Conservation (phyloP, 2,113 vertebrate genomes). For the Porphyrio hochstetteri region DNA sequence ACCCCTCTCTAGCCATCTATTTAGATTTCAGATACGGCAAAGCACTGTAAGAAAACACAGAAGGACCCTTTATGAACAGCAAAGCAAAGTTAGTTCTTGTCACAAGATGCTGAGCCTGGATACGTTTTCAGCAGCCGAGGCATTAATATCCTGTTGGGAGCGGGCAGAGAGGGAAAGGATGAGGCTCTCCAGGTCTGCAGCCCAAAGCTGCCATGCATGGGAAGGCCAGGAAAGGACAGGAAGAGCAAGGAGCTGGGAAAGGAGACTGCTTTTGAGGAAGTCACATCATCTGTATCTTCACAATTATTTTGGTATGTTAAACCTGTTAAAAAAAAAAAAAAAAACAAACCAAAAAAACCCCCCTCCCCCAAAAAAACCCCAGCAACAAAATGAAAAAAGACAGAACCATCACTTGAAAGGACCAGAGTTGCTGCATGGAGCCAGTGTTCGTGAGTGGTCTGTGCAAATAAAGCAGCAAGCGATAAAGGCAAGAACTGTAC, state of each 20-base stretch:
- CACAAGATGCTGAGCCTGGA: background rate
- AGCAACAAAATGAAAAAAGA: background rate
- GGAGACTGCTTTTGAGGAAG: background rate
- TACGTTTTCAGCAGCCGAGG: background rate
- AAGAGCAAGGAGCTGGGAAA: background rate
- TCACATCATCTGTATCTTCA: background rate
- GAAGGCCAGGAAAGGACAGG: background rate
- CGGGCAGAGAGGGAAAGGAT: background rate
- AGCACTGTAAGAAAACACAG: conserved; percentile 19
- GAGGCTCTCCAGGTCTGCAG: background rate
- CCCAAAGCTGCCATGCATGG: background rate
- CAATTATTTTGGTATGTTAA: background rate
- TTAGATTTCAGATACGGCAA: background rate
- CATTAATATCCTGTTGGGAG: background rate
- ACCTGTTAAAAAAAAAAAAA: background rate
- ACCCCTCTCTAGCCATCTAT: background rate
- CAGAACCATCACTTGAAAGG: background rate
- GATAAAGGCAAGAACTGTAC: background rate
- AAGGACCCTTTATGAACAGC: background rate
- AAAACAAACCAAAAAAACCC: background rate
- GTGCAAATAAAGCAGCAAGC: background rate
- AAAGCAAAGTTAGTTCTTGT: background rate
- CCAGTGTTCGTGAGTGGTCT: background rate
- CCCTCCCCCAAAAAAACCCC: no score
- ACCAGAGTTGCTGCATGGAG: background rate